Evolutionary conservation across 1,140 invertebrate species (phyloP).

Genomic region (Aphelinus certus): DNA sequence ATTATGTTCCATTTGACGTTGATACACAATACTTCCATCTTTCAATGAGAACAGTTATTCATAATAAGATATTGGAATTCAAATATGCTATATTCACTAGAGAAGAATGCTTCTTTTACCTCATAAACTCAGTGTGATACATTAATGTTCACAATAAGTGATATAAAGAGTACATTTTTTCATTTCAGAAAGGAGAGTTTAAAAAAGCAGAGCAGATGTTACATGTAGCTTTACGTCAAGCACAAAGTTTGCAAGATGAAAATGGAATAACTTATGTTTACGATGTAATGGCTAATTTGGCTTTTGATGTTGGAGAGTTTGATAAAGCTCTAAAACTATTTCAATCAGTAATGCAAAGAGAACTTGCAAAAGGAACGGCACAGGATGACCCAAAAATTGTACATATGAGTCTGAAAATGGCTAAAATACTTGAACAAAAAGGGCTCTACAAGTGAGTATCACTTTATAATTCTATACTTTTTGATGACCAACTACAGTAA

Average conservation of each 20-base stretch:
- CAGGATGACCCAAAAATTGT: conserved; percentile 80
- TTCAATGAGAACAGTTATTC: too few relatives aligned
- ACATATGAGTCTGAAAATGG: conserved; percentile 82
- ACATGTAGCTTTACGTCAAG: conserved; percentile 82
- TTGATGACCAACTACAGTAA: neutral
- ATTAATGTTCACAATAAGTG: conserved; percentile 4
- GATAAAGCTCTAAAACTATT: conserved; percentile 88
- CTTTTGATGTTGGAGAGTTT: conserved; percentile 78
- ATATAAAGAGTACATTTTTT: neutral
- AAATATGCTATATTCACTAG: too few relatives aligned
- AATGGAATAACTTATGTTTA: conserved; percentile 87
- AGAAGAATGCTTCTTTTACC: too few relatives aligned
- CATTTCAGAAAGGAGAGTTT: conserved; percentile 75
- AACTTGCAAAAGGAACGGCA: conserved; percentile 73
- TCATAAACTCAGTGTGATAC: conserved; percentile 24
- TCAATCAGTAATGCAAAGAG: conserved; percentile 80
- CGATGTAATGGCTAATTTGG: conserved; percentile 91
- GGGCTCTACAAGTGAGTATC: conserved; percentile 67
- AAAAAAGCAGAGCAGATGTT: conserved; percentile 86
- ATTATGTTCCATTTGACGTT: too few relatives aligned
- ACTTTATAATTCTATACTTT: conserved; percentile 23
- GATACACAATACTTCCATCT: too few relatives aligned
- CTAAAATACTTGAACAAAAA: conserved; percentile 74
- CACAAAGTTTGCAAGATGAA: conserved; percentile 79
- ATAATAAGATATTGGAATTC: too few relatives aligned